phyloP scores from a whole-genome alignment of 2,888 invertebrate genomes.

The Patella ulyssiponensis region DNA sequence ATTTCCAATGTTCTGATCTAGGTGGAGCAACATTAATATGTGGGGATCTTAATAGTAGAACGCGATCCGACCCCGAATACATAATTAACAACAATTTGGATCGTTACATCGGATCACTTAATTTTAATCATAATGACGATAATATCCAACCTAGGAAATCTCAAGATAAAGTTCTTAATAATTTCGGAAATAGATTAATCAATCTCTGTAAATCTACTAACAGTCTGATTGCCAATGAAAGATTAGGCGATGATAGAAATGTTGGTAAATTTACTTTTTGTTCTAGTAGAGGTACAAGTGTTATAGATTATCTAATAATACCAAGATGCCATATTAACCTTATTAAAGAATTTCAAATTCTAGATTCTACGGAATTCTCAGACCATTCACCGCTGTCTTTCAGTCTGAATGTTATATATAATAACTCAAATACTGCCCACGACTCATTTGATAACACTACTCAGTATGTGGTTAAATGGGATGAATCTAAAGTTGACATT shows the following conservation, averaged over 20 bases:
- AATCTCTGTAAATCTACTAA: too few relatives aligned
- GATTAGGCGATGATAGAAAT: too few relatives aligned
- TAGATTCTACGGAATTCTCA: conserved; percentile 15
- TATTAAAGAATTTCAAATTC: conserved; percentile 14
- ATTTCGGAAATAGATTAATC: conserved; percentile 16
- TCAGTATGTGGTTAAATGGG: not conserved
- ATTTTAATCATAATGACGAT: not conserved
- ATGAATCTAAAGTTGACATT: not conserved
- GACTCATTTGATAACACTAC: too few relatives aligned
- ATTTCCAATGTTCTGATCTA: too few relatives aligned
- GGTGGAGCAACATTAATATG: too few relatives aligned
- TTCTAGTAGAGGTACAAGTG: conserved; percentile 15
- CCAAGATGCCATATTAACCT: not conserved
- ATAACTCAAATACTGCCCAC: not conserved
- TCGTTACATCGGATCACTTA: too few relatives aligned
- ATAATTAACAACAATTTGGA: not conserved
- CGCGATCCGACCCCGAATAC: not conserved
- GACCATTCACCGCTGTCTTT: not conserved
- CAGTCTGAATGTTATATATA: not conserved
- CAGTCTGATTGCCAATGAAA: too few relatives aligned
- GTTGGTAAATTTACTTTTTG: conserved; percentile 16
- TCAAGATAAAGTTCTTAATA: conserved; percentile 10
- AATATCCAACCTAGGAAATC: not conserved
- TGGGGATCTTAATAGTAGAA: not conserved
- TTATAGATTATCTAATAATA: conserved; percentile 20